A percentile compares a stretch with the other conserved stretches of the same genome.
These are phyloP conservation scores for Trichoplusia ni DNA, from an alignment of 1,140 invertebrate genomes.

Conservation along the genomic window DNA sequence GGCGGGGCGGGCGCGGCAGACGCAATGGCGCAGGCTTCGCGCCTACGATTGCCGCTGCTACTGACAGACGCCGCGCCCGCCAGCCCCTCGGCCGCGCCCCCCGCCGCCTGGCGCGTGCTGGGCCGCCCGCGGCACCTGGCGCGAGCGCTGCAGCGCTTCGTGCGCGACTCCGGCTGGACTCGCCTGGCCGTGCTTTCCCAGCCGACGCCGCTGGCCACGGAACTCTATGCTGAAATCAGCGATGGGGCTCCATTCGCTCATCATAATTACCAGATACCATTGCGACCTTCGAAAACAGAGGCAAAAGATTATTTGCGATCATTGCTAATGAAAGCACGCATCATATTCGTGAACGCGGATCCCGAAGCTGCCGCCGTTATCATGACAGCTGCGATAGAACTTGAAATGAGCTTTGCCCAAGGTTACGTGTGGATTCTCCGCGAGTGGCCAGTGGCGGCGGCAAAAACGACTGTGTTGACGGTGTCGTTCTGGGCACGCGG, in stretches of 20 bases:
- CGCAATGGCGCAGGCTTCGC: background rate
- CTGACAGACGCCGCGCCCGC: slow-evolving; percentile 39
- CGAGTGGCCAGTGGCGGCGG: background rate
- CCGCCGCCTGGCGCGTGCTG: slow-evolving; percentile 30
- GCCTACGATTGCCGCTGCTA: slow-evolving; percentile 37
- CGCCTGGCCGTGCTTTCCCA: slow-evolving; percentile 44
- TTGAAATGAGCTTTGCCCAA: slow-evolving; percentile 15
- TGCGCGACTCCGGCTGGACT: slow-evolving; percentile 43
- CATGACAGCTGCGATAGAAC: slow-evolving; percentile 34
- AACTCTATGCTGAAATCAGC: background rate
- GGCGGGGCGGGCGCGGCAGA: background rate
- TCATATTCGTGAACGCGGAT: slow-evolving; percentile 50
- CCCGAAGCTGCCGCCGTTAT: slow-evolving; percentile 50
- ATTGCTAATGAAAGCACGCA: slow-evolving; percentile 34
- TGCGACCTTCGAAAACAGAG: background rate
- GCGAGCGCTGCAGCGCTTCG: slow-evolving; percentile 36
- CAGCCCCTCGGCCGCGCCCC: slow-evolving; percentile 8
- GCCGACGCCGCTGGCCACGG: background rate
- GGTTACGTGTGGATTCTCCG: slow-evolving; percentile 12
- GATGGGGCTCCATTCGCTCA: background rate
- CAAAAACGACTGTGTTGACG: background rate
- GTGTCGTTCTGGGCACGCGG: background rate
- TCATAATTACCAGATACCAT: no score
- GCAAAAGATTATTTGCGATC: background rate
- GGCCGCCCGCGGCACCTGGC: slow-evolving; percentile 32